A percentile compares a stretch with the other conserved stretches of the same genome.
phyloP scores from a whole-genome alignment of 2,113 vertebrate species.

The Bufo gargarizans region DNA sequence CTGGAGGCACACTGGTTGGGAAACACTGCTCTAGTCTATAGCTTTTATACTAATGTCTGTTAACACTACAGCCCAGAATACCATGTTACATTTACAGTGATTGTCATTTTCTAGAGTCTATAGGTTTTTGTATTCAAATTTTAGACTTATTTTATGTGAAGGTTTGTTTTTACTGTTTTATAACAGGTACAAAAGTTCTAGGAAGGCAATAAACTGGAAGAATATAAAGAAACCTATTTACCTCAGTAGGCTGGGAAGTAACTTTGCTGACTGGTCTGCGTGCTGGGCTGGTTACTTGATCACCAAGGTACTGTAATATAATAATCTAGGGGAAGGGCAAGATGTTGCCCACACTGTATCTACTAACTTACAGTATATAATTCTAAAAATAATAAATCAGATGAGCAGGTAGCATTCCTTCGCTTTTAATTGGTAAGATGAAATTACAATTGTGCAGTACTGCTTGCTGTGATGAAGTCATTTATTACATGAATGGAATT shows the following conservation, averaged over 20 bases:
- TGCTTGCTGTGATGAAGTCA: too few species aligned
- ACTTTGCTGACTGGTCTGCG: slow-evolving; percentile 96
- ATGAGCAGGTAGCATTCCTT: too few species aligned
- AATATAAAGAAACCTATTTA: slow-evolving; percentile 95
- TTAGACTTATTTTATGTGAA: neutral
- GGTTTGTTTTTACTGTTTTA: neutral
- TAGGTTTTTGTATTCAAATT: neutral
- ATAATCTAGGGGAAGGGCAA: neutral
- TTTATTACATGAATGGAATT: too few species aligned
- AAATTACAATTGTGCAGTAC: too few species aligned
- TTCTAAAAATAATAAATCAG: too few species aligned
- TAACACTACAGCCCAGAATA: too few species aligned
- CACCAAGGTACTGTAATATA: slow-evolving; percentile 85
- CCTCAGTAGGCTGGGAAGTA: slow-evolving; percentile 87
- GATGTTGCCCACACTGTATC: neutral
- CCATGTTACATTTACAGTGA: too few species aligned
- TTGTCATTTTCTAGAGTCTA: neutral
- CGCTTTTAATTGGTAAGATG: too few species aligned
- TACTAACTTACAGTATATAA: too few species aligned
- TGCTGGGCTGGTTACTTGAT: slow-evolving; percentile 96
- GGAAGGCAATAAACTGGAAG: slow-evolving; percentile 92
- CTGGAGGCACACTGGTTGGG: too few species aligned
- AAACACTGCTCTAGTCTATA: too few species aligned
- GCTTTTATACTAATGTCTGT: too few species aligned
- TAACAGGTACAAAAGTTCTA: slow-evolving; percentile 94